phyloP scores from a whole-genome alignment of 1,140 invertebrate genomes.

The Asobara japonica region DNA sequence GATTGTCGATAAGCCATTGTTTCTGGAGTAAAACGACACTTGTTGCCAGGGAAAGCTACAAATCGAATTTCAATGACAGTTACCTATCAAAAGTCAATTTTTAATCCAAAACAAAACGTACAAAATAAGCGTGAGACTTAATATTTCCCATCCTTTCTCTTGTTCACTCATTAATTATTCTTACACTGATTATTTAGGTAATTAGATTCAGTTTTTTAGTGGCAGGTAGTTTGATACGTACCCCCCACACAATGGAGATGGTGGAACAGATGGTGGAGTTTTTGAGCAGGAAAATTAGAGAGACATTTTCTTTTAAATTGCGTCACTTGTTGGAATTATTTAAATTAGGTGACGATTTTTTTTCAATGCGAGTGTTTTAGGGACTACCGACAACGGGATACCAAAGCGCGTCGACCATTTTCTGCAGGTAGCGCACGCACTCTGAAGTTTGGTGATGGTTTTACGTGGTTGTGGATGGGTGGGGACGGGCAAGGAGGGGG shows the following conservation, averaged over 20 bases:
- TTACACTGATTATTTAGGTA: background rate
- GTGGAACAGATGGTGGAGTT: background rate
- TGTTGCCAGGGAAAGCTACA: slow-evolving; percentile 46
- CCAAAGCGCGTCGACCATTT: slow-evolving; percentile 36
- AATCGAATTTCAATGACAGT: slow-evolving; percentile 36
- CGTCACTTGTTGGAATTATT: background rate
- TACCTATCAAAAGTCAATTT: slow-evolving; percentile 32
- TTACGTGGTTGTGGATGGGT: background rate
- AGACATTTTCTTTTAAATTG: no score
- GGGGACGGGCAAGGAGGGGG: background rate
- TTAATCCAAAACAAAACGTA: background rate
- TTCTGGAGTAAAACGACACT: slow-evolving; percentile 40
- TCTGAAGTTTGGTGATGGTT: slow-evolving; percentile 5
- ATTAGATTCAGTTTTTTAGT: no score
- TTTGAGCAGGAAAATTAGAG: background rate
- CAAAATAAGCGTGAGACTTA: background rate
- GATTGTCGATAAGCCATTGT: slow-evolving; percentile 26
- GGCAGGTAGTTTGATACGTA: slow-evolving; percentile 9
- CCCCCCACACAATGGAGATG: background rate
- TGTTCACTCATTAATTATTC: background rate
- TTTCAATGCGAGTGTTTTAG: slow-evolving; percentile 13
- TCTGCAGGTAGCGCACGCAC: slow-evolving; percentile 36
- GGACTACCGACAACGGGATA: slow-evolving; percentile 15
- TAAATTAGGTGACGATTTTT: background rate
- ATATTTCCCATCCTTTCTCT: background rate